Evolutionary conservation across 92 coral and sea anemone species (phyloP), one percentile per base, ranked within the genome.

Genomic region (Epizoanthus illoricatus): DNA sequence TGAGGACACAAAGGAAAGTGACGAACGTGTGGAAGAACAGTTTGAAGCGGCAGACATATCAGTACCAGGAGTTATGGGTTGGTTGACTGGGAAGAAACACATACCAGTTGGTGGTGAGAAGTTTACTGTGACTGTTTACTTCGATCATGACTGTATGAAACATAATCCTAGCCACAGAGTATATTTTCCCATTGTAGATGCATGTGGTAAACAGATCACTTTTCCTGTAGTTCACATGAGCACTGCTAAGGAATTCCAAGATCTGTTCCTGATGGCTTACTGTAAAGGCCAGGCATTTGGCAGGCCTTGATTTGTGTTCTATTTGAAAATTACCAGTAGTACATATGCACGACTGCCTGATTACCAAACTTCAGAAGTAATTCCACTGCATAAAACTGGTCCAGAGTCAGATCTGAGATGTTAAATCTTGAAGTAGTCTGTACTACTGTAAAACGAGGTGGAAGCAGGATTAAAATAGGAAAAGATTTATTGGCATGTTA

Each of bases 61-160:
- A 28, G 65, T 81, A 21, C 63, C 85, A 8, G 79, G 85, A 56
- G 79, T 81, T 23, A 56, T 81, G 61, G 63, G 74, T 73, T 81
- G 85, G 86, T 80, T 71, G 54, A 83, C 86, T 54, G 86, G 79
- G 42, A 80, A 83, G 69, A 74, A 75, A 59, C 69, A 83, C 72
- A 83, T 71, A 56, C 86, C 80, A 20, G 76, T 72, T 58, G 19
- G 80, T 56, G 76, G 49, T 47, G 40, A 59, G 20, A 71, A 52
- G 33, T 82, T 82, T 82, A 65, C 33, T 66, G 75, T 82, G 55
- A 41, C 55, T 69, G 86, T 83, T 17, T 61, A 56, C 17, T 83
- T 81, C 43, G 49, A 83, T 59, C 86, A 83, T 45, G 79, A 71
- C 67, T 83, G 86, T 47, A 43, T 83, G 42, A 21, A 83, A 41